Base-by-base conservation (phyloP, 2,888 invertebrate species). In the Dendrolimus pini region DNA sequence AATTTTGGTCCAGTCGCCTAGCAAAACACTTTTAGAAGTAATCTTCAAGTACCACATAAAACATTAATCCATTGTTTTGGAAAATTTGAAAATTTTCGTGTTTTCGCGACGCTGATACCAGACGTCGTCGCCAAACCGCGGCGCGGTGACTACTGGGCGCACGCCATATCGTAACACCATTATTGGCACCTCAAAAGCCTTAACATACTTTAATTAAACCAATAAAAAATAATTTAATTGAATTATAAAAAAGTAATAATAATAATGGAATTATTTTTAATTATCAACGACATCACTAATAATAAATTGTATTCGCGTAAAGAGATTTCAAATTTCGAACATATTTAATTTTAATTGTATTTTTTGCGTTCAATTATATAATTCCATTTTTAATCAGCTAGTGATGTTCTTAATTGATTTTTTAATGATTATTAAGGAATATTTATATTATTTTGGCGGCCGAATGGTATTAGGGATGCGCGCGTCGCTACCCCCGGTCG, bases 401-500 rank as follows among this genome's bases (percentile, higher is more conserved):
- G 54, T 56, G 58, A 62, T 41, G 52, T 12, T 47, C 8, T 47
- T 47, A 47, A 47, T 47, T 47, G 12, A 30, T 30, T 30, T 30
- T 30, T 30, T 30, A 47, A 47, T 47, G 47, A 47, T 47, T 47
- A 12, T 47, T 47, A 2, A 54, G 41, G 12, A 10, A 56, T 54
- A 13, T 56, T 9, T 56, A 13, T 7, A 57, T 58, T 59, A 62
- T 74, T 75, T 75, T 73, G 64, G 68, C 63, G 59, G 59, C 66
- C 58, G 60, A 67, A 73, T 69, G 73, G 72, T 71, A 69, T 68
- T 76, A 78, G 63, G 75, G 73, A 71, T 88, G 89, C 89, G 89
- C 89, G 89, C 89, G 89, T 87, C 89, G 86, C 65, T 69, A 62
- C 62, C 60, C 61, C 65, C 74, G 87, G 88, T 89, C 89, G 88